Conservation (phyloP, 2,797 vertebrate genomes). For the Choloepus didactylus region DNA sequence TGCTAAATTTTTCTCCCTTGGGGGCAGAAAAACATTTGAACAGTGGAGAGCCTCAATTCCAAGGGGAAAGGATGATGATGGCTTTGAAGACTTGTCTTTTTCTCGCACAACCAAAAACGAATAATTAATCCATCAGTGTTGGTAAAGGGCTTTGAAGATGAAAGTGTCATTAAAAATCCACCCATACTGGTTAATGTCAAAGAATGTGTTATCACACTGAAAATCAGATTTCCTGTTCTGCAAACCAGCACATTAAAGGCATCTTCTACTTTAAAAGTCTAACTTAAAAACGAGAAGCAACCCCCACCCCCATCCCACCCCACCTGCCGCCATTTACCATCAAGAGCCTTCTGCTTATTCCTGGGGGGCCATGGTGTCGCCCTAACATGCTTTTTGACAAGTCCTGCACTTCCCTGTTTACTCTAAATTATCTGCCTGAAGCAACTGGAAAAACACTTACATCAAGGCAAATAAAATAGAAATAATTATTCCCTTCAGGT, state of each 20-base stretch:
- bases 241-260: conserved; percentile 76
- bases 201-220: conserved; percentile 73
- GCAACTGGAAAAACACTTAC: conserved; percentile 74
- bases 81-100: conserved; percentile 81
- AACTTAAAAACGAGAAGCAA: conserved; percentile 67
- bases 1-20: conserved; percentile 28
- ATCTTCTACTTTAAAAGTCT: conserved; percentile 73
- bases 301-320: neutral
- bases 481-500: conserved; percentile 79
- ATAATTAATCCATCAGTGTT: conserved; percentile 77
- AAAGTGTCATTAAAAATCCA: conserved; percentile 79
- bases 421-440: conserved; percentile 68
- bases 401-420: conserved; percentile 60
- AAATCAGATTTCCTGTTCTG: conserved; percentile 79
- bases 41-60: conserved; percentile 51
- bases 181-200: conserved; percentile 76
- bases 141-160: conserved; percentile 81
- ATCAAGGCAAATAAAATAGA: conserved; percentile 75
- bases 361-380: conserved; percentile 35
- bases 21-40: conserved; percentile 72
- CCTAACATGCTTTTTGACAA: conserved; percentile 70
- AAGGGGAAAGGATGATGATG: conserved; percentile 52
- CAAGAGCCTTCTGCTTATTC: conserved; percentile 47
- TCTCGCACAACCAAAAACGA: conserved; percentile 65
- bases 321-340: neutral